phyloP scores from a whole-genome alignment of 2,888 invertebrate genomes.

The Drosophila neonasuta region DNA sequence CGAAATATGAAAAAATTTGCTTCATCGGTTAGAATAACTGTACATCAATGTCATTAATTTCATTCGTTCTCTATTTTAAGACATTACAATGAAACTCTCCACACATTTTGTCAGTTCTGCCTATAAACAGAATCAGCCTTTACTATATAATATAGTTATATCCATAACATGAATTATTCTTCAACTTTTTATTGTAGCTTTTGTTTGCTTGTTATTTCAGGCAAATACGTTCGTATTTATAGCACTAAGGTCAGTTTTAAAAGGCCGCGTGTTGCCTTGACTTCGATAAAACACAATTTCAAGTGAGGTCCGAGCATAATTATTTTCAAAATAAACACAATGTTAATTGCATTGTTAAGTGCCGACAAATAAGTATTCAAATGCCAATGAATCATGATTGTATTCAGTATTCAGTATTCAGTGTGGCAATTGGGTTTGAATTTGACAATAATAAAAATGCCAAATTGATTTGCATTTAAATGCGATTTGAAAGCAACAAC shows the following conservation, averaged over 20 bases:
- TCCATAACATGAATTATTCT: neutral
- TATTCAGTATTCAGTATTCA: neutral
- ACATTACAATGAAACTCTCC: no score
- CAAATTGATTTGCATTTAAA: neutral
- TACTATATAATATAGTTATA: no score
- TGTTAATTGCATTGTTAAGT: slow-evolving; percentile 2
- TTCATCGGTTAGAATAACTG: no score
- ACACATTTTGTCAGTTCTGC: no score
- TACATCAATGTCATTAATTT: no score
- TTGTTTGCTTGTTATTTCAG: neutral
- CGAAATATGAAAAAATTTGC: no score
- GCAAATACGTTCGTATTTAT: neutral
- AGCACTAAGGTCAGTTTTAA: neutral
- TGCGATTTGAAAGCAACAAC: neutral
- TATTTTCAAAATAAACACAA: neutral
- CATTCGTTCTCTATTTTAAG: no score
- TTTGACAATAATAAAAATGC: neutral
- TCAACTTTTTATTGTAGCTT: neutral
- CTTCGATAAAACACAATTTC: neutral
- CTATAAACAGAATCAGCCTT: no score
- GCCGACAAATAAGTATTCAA: neutral
- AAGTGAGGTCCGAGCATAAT: neutral
- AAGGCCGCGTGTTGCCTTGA: neutral
- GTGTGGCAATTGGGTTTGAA: neutral
- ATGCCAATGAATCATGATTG: neutral